phyloP scores from a whole-genome alignment of 2,888 invertebrate species.

The Cephalotes varians region DNA sequence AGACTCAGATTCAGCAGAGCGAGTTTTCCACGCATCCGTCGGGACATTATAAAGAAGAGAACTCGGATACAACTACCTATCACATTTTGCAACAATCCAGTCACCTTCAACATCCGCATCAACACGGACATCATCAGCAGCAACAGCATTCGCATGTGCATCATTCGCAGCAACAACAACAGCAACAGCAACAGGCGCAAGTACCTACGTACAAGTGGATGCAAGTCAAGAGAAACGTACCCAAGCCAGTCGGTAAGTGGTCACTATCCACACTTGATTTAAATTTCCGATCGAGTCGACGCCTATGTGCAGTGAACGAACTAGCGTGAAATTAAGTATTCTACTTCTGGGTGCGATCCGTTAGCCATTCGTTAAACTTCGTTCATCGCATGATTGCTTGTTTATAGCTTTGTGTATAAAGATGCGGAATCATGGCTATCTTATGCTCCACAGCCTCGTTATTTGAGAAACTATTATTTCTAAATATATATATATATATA shows the following conservation, averaged over 20 bases:
- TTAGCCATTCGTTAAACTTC: slow-evolving; percentile 60
- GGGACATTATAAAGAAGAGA: slow-evolving; percentile 88
- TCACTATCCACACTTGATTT: not conserved
- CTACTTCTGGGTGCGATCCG: slow-evolving; percentile 62
- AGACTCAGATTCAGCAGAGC: slow-evolving; percentile 82
- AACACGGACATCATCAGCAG: slow-evolving; percentile 84
- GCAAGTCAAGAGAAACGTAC: slow-evolving; percentile 98
- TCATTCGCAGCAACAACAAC: slow-evolving; percentile 85
- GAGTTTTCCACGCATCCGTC: slow-evolving; percentile 88
- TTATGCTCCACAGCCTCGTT: slow-evolving; percentile 3
- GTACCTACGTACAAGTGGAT: slow-evolving; percentile 99
- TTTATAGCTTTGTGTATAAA: slow-evolving; percentile 35
- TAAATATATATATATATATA: no score
- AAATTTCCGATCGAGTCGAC: slow-evolving; percentile 47
- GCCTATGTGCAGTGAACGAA: slow-evolving; percentile 54
- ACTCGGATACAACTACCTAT: slow-evolving; percentile 82
- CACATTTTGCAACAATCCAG: slow-evolving; percentile 82
- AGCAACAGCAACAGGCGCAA: slow-evolving; percentile 86
- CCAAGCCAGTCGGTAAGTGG: slow-evolving; percentile 94
- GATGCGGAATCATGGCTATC: slow-evolving; percentile 66
- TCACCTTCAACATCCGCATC: slow-evolving; percentile 84
- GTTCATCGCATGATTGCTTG: slow-evolving; percentile 55
- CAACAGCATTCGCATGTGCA: slow-evolving; percentile 80
- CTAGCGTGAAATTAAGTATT: slow-evolving; percentile 73
- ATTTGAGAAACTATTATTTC: slow-evolving; percentile 38